Evolutionary conservation across 2,888 invertebrate species (phyloP).

Genomic region (Neoaliturus tenellus): DNA sequence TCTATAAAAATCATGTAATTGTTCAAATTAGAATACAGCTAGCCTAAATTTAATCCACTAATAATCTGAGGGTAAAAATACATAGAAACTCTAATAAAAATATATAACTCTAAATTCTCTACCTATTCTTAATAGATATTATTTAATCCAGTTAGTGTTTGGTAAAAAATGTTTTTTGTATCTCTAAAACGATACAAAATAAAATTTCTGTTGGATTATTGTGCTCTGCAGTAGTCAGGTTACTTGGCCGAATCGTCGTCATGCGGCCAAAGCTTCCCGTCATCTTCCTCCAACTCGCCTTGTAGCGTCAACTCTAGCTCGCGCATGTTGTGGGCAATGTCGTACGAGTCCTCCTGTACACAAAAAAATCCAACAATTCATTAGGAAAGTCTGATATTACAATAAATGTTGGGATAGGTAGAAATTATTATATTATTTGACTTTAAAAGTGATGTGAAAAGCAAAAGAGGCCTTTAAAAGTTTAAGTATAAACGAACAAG

Average conservation of each 20-base stretch:
- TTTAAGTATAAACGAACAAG: no score
- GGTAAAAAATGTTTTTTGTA: slow-evolving; percentile 20
- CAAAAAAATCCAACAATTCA: no score
- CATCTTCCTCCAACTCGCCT: slow-evolving; percentile 80
- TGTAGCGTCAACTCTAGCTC: slow-evolving; percentile 80
- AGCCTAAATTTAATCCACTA: neutral
- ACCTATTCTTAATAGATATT: neutral
- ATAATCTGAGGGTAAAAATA: neutral
- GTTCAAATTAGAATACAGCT: neutral
- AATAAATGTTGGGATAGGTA: no score
- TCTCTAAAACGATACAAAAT: slow-evolving; percentile 7
- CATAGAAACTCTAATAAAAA: slow-evolving; percentile 29
- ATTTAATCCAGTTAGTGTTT: neutral
- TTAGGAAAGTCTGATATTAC: no score
- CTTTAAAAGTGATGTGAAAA: no score
- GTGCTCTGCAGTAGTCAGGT: neutral
- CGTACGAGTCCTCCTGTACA: slow-evolving; percentile 77
- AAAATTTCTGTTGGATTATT: neutral
- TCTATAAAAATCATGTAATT: neutral
- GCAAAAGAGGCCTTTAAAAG: no score
- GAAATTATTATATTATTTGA: no score
- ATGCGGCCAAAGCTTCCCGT: slow-evolving; percentile 78
- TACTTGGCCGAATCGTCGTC: slow-evolving; percentile 75
- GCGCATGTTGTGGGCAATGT: slow-evolving; percentile 81
- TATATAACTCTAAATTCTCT: slow-evolving; percentile 19